Base-by-base conservation (phyloP, 2,888 invertebrate genomes). In the Tiliacea citrago region DNA sequence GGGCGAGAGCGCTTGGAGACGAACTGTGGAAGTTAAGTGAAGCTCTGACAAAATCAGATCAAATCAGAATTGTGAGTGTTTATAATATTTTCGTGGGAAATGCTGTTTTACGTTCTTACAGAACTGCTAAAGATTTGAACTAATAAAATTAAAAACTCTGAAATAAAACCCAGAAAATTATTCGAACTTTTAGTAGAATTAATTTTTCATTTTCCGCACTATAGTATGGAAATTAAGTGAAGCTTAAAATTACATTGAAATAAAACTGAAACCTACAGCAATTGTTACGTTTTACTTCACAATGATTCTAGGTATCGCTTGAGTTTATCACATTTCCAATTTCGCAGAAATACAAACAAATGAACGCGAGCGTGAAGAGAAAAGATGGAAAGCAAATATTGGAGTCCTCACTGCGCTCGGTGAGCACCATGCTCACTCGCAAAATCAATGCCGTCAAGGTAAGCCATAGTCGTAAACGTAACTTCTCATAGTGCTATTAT, bases 401-500 rank as follows among this genome's bases (percentile, higher is more conserved):
- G 86, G 97, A 97, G 79, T 98, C 98, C 76, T 98, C 99, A 79
- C 97, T 98, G 71, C 97, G 97, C 71, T 98, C 98, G 89, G 98
- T 99, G 75, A 98, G 98, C 81, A 97, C 97, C 71, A 98, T 99
- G 98, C 97, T 99, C 87, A 97, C 98, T 62, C 97, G 98, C 88
- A 99, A 99, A 97, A 98, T 98, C 97, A 98, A 98, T 89, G 98
- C 99, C n/a, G 98, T 99, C 74, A 97, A 97, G 96, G 98, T 98
- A 96, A 95, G 63, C 66, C 67, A 68, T 68, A 61, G 69, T 53
- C 68, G 60, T 81, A 74, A 78, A 49, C 68, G 60, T 81, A 74
- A 78, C 74, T 76, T 47, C 47, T 61, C 42, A 60, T 35, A 12
- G 57, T 21, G 42, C 51, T 57, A n/a, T 61, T 66, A 83, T 53